Conservation (phyloP, 2,888 invertebrate species). For the Heliconius aoede region DNA sequence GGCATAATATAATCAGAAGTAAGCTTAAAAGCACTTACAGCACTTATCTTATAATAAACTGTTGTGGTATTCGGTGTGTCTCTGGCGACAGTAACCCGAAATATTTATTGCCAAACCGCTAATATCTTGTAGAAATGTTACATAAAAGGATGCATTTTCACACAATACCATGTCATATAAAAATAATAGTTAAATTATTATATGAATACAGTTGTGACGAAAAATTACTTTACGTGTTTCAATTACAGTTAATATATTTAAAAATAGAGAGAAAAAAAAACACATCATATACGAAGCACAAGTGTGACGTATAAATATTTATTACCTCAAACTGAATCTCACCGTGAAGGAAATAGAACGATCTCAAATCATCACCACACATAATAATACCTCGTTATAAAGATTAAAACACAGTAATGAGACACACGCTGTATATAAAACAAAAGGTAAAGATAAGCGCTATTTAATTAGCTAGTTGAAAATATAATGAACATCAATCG, state of each 20-base stretch:
- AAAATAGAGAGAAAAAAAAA: background rate
- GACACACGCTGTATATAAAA: slow-evolving; percentile 24
- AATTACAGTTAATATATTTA: no score
- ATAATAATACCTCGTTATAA: background rate
- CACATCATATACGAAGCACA: background rate
- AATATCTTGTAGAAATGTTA: slow-evolving; percentile 26
- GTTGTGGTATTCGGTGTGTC: slow-evolving; percentile 40
- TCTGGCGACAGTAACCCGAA: slow-evolving; percentile 41
- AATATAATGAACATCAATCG: slow-evolving; percentile 38
- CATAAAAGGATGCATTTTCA: slow-evolving; percentile 7
- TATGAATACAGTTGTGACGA: background rate
- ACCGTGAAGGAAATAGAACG: background rate
- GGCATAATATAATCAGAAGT: no score
- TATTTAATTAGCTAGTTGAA: slow-evolving; percentile 37
- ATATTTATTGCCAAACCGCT: slow-evolving; percentile 45
- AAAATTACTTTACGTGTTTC: background rate
- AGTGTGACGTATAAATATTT: background rate
- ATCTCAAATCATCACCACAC: no score
- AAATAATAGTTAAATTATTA: background rate
- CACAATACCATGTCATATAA: background rate
- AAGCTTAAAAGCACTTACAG: no score
- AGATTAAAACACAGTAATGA: slow-evolving; percentile 6
- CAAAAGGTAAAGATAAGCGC: slow-evolving; percentile 32
- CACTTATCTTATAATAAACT: slow-evolving; percentile 43
- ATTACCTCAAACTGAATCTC: background rate